These are phyloP conservation scores for Pentalonia nigronervosa DNA, from an alignment of 1,140 invertebrate genomes.

Conservation along the genomic window DNA sequence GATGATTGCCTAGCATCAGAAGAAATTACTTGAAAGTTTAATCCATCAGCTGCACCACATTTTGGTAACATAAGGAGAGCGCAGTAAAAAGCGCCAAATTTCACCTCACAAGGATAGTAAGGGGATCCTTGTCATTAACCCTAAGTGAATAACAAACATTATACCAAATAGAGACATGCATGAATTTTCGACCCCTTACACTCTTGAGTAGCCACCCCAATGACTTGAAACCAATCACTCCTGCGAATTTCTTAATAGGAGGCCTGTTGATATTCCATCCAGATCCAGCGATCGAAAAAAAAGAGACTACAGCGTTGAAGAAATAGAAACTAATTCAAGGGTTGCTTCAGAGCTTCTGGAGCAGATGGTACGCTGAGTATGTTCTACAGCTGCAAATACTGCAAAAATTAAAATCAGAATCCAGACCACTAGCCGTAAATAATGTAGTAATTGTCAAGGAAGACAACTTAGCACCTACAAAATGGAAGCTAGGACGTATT, in stretches of 20 bases:
- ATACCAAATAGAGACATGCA: no score
- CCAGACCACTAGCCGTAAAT: background rate
- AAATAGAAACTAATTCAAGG: constrained; percentile 60
- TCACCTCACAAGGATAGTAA: background rate
- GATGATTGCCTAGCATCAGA: background rate
- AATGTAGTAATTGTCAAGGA: background rate
- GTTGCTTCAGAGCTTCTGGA: constrained; percentile 61
- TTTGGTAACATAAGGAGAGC: constrained; percentile 65
- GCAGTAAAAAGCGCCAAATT: constrained; percentile 60
- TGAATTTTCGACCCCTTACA: no score
- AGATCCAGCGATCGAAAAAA: constrained; percentile 8
- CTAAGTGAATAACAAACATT: no score
- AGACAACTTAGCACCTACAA: background rate
- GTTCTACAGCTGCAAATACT: constrained; percentile 61
- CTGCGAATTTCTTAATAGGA: constrained; percentile 62
- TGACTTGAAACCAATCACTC: constrained; percentile 61
- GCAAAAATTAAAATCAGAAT: constrained; percentile 60
- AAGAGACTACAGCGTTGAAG: constrained; percentile 55
- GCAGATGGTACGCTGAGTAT: constrained; percentile 61
- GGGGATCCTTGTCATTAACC: no score
- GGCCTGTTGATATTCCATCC: constrained; percentile 47
- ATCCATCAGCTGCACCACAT: constrained; percentile 64
- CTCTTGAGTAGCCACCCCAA: no score
- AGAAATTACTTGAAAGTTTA: constrained; percentile 65
- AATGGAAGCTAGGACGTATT: no score